phyloP scores from a whole-genome alignment of 1,140 invertebrate species.

The Apis laboriosa region DNA sequence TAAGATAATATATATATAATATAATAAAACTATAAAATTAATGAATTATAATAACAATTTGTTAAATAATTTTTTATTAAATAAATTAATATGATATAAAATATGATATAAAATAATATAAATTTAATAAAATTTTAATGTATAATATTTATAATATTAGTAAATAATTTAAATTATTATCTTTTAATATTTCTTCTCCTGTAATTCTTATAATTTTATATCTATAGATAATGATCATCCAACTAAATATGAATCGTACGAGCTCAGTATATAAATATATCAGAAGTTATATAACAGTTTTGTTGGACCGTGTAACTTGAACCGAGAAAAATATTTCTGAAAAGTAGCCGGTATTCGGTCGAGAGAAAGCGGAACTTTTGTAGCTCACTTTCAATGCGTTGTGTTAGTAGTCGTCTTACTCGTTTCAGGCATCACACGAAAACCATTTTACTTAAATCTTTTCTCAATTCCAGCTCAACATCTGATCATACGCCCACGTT shows the following conservation, averaged over 20 bases:
- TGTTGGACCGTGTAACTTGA: not conserved
- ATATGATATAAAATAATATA: not conserved
- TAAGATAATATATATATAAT: too few species aligned
- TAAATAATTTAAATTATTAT: not conserved
- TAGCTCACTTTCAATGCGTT: conserved; percentile 46
- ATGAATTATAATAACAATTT: too few species aligned
- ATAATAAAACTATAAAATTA: too few species aligned
- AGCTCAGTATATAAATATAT: not conserved
- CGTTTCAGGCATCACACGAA: conserved; percentile 36
- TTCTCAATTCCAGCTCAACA: conserved; percentile 19
- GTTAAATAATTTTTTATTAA: not conserved
- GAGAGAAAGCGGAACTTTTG: conserved; percentile 40
- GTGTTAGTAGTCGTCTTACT: conserved; percentile 16
- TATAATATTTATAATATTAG: too few species aligned
- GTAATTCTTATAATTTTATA: not conserved
- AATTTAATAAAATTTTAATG: too few species aligned
- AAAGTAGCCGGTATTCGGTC: conserved; percentile 24
- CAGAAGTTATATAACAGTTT: not conserved
- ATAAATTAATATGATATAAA: not conserved
- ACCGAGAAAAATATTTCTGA: conserved; percentile 42
- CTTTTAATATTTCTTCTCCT: not conserved
- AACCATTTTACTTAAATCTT: conserved; percentile 46
- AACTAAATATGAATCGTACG: not conserved
- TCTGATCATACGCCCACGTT: conserved; percentile 44
- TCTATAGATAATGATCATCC: conserved; percentile 4